phyloP scores from a whole-genome alignment of 2,888 invertebrate species.

The Cosmopolites sordidus region DNA sequence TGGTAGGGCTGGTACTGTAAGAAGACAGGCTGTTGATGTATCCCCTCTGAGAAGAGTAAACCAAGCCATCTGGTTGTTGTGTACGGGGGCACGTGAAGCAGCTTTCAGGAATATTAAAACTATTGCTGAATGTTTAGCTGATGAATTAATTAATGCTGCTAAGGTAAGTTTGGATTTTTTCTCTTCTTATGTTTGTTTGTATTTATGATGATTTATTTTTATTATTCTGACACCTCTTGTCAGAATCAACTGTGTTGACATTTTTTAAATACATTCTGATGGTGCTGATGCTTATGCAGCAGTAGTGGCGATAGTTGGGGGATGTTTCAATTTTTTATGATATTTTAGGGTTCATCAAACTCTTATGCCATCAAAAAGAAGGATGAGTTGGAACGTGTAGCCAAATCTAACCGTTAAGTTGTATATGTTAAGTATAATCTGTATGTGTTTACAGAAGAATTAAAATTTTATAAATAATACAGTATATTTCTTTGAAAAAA shows the following conservation, averaged over 20 bases:
- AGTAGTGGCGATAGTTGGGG: too few relatives aligned
- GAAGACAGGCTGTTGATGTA: conserved; percentile 98
- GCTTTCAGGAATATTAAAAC: conserved; percentile 99
- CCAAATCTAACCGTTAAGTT: conserved; percentile 98
- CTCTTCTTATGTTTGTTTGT: conserved; percentile 1
- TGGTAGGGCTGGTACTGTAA: conserved; percentile 99
- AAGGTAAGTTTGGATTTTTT: conserved; percentile 58
- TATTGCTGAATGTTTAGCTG: conserved; percentile 98
- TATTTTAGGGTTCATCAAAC: conserved; percentile 89
- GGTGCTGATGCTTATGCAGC: not conserved
- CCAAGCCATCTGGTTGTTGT: conserved; percentile 98
- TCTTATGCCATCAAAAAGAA: conserved; percentile 99
- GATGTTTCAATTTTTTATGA: not conserved
- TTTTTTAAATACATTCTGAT: not conserved
- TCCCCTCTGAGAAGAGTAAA: conserved; percentile 97
- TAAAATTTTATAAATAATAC: conserved; percentile 14
- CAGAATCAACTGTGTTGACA: conserved; percentile 22
- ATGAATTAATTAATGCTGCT: conserved; percentile 99
- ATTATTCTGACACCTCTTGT: conserved; percentile 27
- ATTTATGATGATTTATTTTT: conserved; percentile 19
- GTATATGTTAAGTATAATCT: conserved; percentile 13
- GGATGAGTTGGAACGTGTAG: conserved; percentile 99
- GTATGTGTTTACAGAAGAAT: conserved; percentile 20
- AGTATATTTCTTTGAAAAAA: too few relatives aligned
- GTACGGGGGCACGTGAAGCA: conserved; percentile 98